Conservation (phyloP, 2,113 vertebrate genomes). For the Lamprologus speciosus region DNA sequence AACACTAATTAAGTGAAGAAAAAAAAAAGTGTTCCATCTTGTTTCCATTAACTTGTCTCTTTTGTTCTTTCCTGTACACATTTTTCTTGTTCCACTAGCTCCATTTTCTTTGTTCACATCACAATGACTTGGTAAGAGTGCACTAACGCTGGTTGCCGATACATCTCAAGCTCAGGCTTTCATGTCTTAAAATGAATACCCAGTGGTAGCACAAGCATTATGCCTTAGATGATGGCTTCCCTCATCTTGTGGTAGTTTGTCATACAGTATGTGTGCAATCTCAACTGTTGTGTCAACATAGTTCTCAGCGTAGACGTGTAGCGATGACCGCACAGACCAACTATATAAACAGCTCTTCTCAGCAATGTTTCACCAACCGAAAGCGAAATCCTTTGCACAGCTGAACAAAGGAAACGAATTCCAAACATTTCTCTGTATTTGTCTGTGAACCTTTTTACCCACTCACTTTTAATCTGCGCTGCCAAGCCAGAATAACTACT, state of each 20-base stretch:
- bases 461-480: neutral
- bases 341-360: constrained; percentile 21
- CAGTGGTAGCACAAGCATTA: constrained; percentile 12
- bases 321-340: constrained; percentile 11
- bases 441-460: neutral
- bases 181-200: constrained; percentile 26
- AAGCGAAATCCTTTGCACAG: constrained; percentile 27
- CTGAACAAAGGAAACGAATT: constrained; percentile 46
- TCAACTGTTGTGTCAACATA: neutral
- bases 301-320: neutral
- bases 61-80: constrained; percentile 31
- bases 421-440: constrained; percentile 21
- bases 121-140: constrained; percentile 23
- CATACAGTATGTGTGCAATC: neutral
- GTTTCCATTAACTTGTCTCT: constrained; percentile 27
- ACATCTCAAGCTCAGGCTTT: constrained; percentile 16
- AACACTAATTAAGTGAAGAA: constrained; percentile 19
- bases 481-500: neutral
- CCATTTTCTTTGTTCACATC: constrained; percentile 38
- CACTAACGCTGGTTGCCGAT: neutral
- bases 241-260: neutral
- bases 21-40: constrained; percentile 20
- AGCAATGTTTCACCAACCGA: constrained; percentile 4
- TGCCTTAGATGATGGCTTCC: constrained; percentile 4
- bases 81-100: constrained; percentile 31